Evolutionary conservation across 2,888 invertebrate genomes (phyloP).

Genomic region (Iphiclides podalirius): DNA sequence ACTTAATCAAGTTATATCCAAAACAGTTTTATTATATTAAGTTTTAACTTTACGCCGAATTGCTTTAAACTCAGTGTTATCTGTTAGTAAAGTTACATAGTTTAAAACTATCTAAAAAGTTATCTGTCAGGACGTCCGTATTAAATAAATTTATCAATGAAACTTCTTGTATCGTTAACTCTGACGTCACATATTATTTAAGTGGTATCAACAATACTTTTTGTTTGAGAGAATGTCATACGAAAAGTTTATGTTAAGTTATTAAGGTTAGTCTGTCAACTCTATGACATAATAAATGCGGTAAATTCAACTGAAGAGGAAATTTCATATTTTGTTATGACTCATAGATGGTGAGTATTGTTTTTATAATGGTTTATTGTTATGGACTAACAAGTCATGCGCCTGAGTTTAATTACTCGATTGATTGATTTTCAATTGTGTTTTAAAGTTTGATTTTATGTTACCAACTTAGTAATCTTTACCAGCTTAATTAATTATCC

Average conservation of each 20-base stretch:
- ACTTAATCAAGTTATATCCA: not conserved
- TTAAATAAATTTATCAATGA: conserved; percentile 14
- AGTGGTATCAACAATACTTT: conserved; percentile 23
- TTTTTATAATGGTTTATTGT: not conserved
- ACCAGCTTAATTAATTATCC: no score
- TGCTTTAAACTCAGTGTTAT: not conserved
- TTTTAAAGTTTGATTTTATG: not conserved
- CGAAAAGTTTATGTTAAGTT: conserved; percentile 13
- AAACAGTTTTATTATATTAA: not conserved
- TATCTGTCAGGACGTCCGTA: not conserved
- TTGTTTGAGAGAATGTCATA: conserved; percentile 8
- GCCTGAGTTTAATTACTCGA: no score
- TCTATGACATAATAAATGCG: conserved; percentile 38
- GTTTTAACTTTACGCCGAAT: not conserved
- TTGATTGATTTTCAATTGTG: not conserved
- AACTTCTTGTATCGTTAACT: conserved; percentile 12
- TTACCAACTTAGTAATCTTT: no score
- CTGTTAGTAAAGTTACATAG: conserved; percentile 3
- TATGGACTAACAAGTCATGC: no score
- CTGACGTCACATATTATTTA: conserved; percentile 6
- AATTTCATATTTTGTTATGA: conserved; percentile 42
- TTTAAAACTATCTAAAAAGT: not conserved
- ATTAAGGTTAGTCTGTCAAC: conserved; percentile 28
- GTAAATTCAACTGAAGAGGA: conserved; percentile 44
- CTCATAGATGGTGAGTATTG: conserved; percentile 38